phyloP scores from a whole-genome alignment of 1,140 invertebrate species.

The Sitophilus oryzae region DNA sequence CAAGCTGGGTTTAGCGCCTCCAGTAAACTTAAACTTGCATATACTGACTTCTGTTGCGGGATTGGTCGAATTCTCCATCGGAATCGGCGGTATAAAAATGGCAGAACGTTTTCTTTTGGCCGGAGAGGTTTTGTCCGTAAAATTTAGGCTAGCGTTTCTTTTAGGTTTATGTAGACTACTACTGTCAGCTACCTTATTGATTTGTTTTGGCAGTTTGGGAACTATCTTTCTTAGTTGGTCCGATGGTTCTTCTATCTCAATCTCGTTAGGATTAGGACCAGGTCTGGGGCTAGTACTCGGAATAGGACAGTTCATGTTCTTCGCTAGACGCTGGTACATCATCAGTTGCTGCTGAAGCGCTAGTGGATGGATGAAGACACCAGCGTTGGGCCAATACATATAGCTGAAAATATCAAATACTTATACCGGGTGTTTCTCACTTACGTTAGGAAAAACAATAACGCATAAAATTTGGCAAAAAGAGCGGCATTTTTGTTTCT shows the following conservation, averaged over 20 bases:
- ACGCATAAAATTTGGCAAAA: too few relatives aligned
- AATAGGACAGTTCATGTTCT: conserved; percentile 42
- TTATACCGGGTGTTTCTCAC: not conserved
- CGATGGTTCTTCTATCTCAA: conserved; percentile 5
- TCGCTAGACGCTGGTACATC: conserved; percentile 66
- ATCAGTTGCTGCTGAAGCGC: conserved; percentile 64
- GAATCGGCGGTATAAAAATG: conserved; percentile 75
- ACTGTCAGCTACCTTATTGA: conserved; percentile 32
- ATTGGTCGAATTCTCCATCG: conserved; percentile 62
- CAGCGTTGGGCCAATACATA: conserved; percentile 65
- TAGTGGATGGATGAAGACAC: conserved; percentile 65
- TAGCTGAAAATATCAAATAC: conserved; percentile 17
- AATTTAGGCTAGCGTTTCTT: conserved; percentile 44
- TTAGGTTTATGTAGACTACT: conserved; percentile 37
- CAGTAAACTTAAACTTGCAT: conserved; percentile 89
- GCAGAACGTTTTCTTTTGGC: conserved; percentile 71
- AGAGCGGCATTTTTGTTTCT: too few relatives aligned
- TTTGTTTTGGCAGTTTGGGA: conserved; percentile 33
- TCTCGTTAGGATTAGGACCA: conserved; percentile 17
- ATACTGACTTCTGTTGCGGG: conserved; percentile 79
- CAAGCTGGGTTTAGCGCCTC: conserved; percentile 75
- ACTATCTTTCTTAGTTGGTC: conserved; percentile 32
- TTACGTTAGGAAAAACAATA: not conserved
- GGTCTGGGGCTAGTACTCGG: conserved; percentile 31
- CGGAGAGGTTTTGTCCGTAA: conserved; percentile 45